A percentile compares a stretch with the other conserved stretches of the same genome.
Conservation (phyloP, 2,797 vertebrate genomes). For the Oreochromis mossambicus region DNA sequence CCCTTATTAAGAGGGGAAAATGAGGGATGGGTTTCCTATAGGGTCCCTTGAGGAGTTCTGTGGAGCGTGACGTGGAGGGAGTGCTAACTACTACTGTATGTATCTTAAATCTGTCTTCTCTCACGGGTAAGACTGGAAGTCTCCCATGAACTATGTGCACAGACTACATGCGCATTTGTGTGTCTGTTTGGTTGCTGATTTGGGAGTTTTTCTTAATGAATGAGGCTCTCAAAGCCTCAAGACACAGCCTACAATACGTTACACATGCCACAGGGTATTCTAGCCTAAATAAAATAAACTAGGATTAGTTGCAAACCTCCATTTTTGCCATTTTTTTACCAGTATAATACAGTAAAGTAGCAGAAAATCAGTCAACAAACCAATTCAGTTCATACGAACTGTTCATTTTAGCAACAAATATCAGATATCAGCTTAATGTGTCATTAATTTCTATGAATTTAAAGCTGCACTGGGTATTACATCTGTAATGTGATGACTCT, state of each 20-base stretch:
- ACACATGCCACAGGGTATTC: conserved; percentile 12
- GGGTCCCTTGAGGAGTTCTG: conserved; percentile 31
- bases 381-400: accelerated
- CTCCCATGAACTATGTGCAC: conserved; percentile 22
- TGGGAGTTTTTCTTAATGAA: conserved; percentile 37
- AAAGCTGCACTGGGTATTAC: not conserved
- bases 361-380: not conserved
- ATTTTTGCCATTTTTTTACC: not conserved
- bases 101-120: conserved; percentile 17
- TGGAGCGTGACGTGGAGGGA: conserved; percentile 14
- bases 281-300: not conserved
- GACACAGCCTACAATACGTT: conserved; percentile 11
- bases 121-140: not conserved
- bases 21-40: conserved; percentile 48
- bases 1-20: conserved; percentile 58
- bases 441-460: not conserved
- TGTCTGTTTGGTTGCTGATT: conserved; percentile 49
- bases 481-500: not conserved
- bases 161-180: conserved; percentile 27
- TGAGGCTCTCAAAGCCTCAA: not conserved
- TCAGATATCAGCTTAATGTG: not conserved
- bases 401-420: not conserved
- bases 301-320: not conserved
- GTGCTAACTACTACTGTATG: not conserved
- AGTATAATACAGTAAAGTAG: not conserved